Evolutionary conservation across 2,888 invertebrate species (phyloP), one percentile per base, ranked within the genome.

Genomic region (Glaucopsyche alexis): DNA sequence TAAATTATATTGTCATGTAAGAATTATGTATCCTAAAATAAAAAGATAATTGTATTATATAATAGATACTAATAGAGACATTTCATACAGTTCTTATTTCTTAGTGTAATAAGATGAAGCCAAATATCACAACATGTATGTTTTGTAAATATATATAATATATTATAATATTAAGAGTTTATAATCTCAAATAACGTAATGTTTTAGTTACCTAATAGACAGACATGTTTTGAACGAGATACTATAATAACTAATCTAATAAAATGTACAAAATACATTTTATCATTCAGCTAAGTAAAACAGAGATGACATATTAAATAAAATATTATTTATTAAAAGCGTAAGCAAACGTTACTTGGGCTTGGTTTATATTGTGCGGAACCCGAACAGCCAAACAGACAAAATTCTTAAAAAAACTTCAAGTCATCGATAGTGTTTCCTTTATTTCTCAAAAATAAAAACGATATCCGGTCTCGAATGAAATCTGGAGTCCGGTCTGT

Each of bases 91-190:
- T 78, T 72, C 77, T 79, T 79, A 80, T 81, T 84, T 83, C 83
- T 78, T 69, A 69, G 69, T 19, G 74, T 72, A 76, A 76, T 75
- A 76, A 85, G 84, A 83, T 85, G 82, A 89, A 88, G 85, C 91
- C 91, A 91, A 91, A 91, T 89, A 90, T 88, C 88, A 87, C 85
- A 87, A 84, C 83, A 84, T 84, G 86, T 82, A 81, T 82, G 77
- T 78, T 77, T 80, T 83, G 80, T 84, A 85, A 79, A 84, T 84
- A 80, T 79, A 83, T 83, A 79, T 72, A 73, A 71, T 73, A 66
- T 75, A 79, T 74, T 75, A 76, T 78, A 74, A 78, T 79, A 79
- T 78, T 80, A 83, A 81, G 81, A 82, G 79, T 79, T 83, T 80
- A 81, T 78, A 90, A 89, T 89, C 88, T 89, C 88, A 85, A 81